Percentiles rank a stretch among this genome's conserved stretches.
These are phyloP conservation scores for Epirrhoe tristata DNA, from an alignment of 2,888 invertebrate genomes.

Conservation along the genomic window DNA sequence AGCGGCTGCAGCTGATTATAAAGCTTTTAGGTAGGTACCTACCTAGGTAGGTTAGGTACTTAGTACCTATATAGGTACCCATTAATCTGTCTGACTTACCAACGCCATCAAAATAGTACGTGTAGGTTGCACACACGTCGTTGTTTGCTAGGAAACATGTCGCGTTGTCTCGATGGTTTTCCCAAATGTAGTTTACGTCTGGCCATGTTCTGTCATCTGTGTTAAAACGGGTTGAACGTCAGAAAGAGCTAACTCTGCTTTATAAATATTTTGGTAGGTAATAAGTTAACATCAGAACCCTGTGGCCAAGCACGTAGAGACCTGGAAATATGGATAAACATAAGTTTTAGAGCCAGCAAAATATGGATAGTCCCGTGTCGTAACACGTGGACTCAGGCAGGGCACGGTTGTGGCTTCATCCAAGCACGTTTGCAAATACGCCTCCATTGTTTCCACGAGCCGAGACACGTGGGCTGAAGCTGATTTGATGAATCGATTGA, in stretches of 20 bases:
- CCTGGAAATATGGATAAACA: too few relatives aligned
- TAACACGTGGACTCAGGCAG: background rate
- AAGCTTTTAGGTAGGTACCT: too few relatives aligned
- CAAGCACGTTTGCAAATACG: constrained; percentile 2
- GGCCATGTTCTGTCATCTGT: constrained; percentile 87
- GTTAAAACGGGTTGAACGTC: constrained; percentile 41
- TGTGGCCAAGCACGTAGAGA: too few relatives aligned
- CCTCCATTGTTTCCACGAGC: background rate
- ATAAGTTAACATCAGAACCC: too few relatives aligned
- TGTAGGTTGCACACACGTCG: constrained; percentile 87
- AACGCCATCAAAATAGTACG: constrained; percentile 86
- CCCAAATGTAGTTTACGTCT: constrained; percentile 86
- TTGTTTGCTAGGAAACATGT: constrained; percentile 85
- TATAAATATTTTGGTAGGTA: too few relatives aligned
- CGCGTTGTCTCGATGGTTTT: constrained; percentile 77
- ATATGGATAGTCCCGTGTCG: constrained; percentile 3
- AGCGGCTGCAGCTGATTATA: too few relatives aligned
- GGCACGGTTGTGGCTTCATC: background rate
- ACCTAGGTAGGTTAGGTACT: background rate
- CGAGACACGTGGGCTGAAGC: background rate
- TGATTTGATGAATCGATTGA: constrained; percentile 1
- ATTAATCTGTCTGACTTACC: constrained; percentile 62
- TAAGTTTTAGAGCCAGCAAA: too few relatives aligned
- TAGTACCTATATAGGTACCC: background rate
- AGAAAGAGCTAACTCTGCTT: too few relatives aligned